Base-by-base conservation (phyloP, 2,888 invertebrate genomes). In the Orthosia gothica region DNA sequence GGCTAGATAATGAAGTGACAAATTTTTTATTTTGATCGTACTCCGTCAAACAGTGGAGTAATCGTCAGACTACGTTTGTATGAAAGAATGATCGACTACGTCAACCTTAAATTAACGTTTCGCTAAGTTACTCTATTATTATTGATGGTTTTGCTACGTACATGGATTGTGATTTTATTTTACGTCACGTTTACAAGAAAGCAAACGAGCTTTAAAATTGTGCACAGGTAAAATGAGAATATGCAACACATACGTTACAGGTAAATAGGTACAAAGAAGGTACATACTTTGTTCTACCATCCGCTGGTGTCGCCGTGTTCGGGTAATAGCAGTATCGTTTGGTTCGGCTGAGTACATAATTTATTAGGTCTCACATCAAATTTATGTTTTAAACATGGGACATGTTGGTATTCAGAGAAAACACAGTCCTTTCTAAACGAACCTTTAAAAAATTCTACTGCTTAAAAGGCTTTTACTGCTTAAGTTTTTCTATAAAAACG, bases 381-480 rank as follows among this genome's bases (percentile, higher is more conserved):
- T 70, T 78, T 66, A 74, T 81, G 70, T 87, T 81, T 81, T 71
- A 84, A 70, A 76, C 86, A 86, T 86, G 59, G 18, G 50, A 47
- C 61, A 61, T 70, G 61, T 70, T 40, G 59, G 68, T 80, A 50
- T 54, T 63, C 32, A 47, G 45, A 26, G 52, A 58, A 59, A 55
- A 71, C 26, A 58, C 50, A 52, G 63, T 64, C 32, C 58, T 72
- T 11, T 61, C 20, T 45, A 45, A 66, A 11, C 26, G 45, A 49
- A 16, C 13, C 23, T 57, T 26, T 54, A 9, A 57, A 15, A 70
- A 65, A 20, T 2, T 50, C 5, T 50, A 5, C 23, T 18, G 7
- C 23, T 26, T 16, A 70, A 50, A 62, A 62, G 16, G 1, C 32
- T 9, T n/a, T n/a, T 40, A 9, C 40, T 40, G 32, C 32, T 32